Conservation (phyloP, 2,888 invertebrate species). For the Xestia c-nigrum region DNA sequence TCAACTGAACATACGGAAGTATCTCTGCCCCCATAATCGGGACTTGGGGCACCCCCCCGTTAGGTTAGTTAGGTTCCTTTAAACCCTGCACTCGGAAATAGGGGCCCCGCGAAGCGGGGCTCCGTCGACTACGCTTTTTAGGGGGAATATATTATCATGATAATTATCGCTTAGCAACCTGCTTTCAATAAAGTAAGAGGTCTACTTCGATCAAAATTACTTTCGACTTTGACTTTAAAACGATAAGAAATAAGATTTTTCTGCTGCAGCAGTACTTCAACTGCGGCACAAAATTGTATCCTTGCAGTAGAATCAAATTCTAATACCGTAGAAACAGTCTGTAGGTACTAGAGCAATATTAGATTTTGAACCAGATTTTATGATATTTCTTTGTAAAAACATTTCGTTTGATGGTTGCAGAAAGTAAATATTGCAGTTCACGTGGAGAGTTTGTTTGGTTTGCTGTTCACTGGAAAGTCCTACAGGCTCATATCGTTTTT, state of each 20-base stretch:
- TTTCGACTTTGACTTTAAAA: not conserved
- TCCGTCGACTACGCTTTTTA: too few species aligned
- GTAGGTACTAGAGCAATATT: not conserved
- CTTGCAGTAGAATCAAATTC: not conserved
- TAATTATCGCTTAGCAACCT: too few species aligned
- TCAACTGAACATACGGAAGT: too few species aligned
- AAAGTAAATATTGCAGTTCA: not conserved
- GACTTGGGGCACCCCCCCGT: too few species aligned
- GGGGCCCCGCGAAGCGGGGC: too few species aligned
- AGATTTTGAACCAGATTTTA: not conserved
- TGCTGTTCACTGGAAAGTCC: not conserved
- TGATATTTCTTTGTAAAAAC: not conserved
- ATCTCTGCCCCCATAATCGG: too few species aligned
- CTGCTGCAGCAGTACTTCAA: not conserved
- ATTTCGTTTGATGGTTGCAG: not conserved
- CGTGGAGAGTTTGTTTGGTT: not conserved
- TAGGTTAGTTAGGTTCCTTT: too few species aligned
- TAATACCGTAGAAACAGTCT: not conserved
- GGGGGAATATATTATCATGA: too few species aligned
- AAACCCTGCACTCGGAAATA: too few species aligned
- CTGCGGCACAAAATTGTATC: not conserved
- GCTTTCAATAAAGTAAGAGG: not conserved
- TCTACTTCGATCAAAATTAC: not conserved
- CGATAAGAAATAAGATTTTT: not conserved
- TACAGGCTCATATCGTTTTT: not conserved